Percentiles rank a stretch among this genome's conserved stretches.
phyloP scores from a whole-genome alignment of 2,797 vertebrate species.

The Fistularia tabacaria region DNA sequence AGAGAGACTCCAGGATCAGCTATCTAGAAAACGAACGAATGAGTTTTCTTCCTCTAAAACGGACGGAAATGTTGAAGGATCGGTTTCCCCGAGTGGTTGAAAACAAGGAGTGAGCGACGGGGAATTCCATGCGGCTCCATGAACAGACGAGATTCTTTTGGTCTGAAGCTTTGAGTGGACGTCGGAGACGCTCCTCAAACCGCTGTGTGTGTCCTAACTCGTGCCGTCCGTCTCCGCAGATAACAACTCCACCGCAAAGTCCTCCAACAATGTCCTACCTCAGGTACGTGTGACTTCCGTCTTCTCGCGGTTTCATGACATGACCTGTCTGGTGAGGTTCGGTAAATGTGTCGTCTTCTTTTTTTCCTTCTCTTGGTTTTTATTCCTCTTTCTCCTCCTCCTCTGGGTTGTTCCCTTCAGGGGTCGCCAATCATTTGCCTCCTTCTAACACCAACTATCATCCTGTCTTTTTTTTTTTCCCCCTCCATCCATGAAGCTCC shows the following conservation, averaged over 20 bases:
- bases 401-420: too few relatives aligned
- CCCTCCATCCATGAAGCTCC: too few relatives aligned
- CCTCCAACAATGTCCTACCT: slow-evolving; percentile 75
- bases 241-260: slow-evolving; percentile 53
- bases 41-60: background rate
- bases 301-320: background rate
- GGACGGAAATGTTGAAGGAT: slow-evolving; percentile 19
- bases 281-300: slow-evolving; percentile 61
- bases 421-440: too few relatives aligned
- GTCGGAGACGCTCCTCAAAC: too few relatives aligned
- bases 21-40: too few relatives aligned
- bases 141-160: slow-evolving; percentile 50
- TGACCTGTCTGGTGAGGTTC: background rate
- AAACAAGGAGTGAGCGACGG: too few relatives aligned
- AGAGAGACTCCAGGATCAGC: too few relatives aligned
- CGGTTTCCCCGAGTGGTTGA: too few relatives aligned
- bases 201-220: slow-evolving; percentile 18
- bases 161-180: too few relatives aligned
- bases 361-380: background rate
- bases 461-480: too few relatives aligned
- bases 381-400: too few relatives aligned
- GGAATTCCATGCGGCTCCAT: slow-evolving; percentile 2
- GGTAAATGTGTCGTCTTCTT: background rate
- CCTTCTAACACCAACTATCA: too few relatives aligned
- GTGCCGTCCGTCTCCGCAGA: slow-evolving; percentile 50